These are phyloP conservation scores for Diarsia dahlii DNA, from an alignment of 2,888 invertebrate species.

Conservation along the genomic window DNA sequence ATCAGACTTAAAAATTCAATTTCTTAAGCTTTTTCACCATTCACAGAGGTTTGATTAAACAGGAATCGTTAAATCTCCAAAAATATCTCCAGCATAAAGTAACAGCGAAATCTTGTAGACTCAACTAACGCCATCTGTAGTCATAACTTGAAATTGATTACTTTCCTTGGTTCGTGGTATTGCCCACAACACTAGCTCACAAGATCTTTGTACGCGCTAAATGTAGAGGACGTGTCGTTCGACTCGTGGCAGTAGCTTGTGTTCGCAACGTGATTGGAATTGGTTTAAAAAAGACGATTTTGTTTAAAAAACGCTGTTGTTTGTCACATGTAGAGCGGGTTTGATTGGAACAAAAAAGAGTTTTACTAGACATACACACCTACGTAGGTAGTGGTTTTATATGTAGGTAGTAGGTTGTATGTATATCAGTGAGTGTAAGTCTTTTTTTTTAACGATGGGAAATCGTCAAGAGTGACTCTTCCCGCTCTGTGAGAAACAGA, in stretches of 20 bases:
- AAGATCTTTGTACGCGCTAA: conserved; percentile 29
- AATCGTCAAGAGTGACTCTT: too few species aligned
- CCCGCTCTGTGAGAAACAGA: too few species aligned
- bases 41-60: neutral
- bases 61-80: conserved; percentile 3
- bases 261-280: conserved; percentile 20
- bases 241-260: conserved; percentile 8
- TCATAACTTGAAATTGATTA: conserved; percentile 39
- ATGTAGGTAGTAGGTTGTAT: neutral
- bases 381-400: neutral
- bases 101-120: conserved; percentile 4
- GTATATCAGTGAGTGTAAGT: neutral
- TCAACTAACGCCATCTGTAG: conserved; percentile 62
- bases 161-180: conserved; percentile 42
- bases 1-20: neutral
- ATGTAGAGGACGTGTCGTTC: conserved; percentile 60
- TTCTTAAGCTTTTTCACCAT: neutral
- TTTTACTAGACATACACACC: neutral
- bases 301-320: conserved; percentile 28
- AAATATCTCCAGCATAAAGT: conserved; percentile 15
- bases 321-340: conserved; percentile 18
- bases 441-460: neutral
- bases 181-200: conserved; percentile 22
- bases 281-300: conserved; percentile 24
- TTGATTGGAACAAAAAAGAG: conserved; percentile 24